Base-by-base conservation (phyloP, 2,888 invertebrate genomes). In the Aproaerema taeniolella region DNA sequence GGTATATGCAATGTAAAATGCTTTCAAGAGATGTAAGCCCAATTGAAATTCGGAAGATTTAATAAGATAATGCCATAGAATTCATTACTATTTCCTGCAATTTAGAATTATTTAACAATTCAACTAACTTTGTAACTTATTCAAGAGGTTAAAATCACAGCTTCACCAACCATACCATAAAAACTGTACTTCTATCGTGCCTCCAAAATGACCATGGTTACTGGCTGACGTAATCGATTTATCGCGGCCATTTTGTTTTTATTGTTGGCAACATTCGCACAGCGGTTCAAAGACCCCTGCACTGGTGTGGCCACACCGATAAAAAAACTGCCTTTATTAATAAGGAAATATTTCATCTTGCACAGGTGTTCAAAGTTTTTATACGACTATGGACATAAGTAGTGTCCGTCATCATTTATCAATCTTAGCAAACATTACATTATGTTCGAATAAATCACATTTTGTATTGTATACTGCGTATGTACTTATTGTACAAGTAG, bases 211-310 rank as follows among this genome's bases (percentile, higher is more conserved):
- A 14, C 31, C 20, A 37, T 37, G 13, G 26, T 31, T 26, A 10
- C 31, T 11, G 24, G 31, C 30, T 74, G 72, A 72, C 58, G 64
- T 55, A 68, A 74, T 60, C 64, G 58, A 67, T 67, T 67, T 61
- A 58, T 59, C 57, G 53, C 60, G 63, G 54, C 56, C 56, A 55
- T 61, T 58, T 56, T 53, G 55, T 69, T 72, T 69, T 74, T 71
- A 65, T 53, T 49, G 47, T 52, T 59, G 53, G 61, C 61, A 73
- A 70, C 66, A 67, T 57, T 49, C 51, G 54, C 67, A 70, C n/a
- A n/a, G n/a, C n/a, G n/a, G n/a, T 72, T 72, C 77, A 72, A 65
- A 54, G 72, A 78, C 74, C 76, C 57, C 41, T n/a, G n/a, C n/a
- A n/a, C n/a, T 39, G 46, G 52, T 58, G 53, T 61, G 60, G 58